Evolutionary conservation across 2,888 invertebrate genomes (phyloP).

Genomic region (Halictus quadricinctus): DNA sequence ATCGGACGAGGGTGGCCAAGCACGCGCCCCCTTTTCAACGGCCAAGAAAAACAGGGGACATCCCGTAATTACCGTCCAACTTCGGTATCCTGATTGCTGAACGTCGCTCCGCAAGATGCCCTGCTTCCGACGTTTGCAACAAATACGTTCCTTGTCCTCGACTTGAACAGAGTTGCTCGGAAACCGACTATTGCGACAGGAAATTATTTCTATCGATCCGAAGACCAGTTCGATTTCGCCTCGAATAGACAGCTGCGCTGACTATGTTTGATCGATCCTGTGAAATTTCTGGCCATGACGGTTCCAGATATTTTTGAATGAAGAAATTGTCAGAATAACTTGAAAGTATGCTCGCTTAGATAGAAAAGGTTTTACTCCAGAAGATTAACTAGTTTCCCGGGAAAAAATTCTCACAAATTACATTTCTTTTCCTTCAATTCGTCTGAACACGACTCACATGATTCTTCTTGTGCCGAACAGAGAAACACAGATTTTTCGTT

Average conservation of each 20-base stretch:
- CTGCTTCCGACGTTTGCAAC: background rate
- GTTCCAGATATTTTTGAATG: too few relatives aligned
- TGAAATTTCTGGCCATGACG: too few relatives aligned
- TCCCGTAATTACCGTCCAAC: conserved; percentile 66
- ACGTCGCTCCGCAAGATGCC: conserved; percentile 22
- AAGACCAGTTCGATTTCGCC: background rate
- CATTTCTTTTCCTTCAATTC: too few relatives aligned
- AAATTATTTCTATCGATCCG: background rate
- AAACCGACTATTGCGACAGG: background rate
- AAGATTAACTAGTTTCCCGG: background rate
- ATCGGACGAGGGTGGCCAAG: background rate
- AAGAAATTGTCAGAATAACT: too few relatives aligned
- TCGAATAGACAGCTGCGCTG: background rate
- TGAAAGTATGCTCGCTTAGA: too few relatives aligned
- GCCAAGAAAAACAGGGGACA: conserved; percentile 33
- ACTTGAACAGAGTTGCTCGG: background rate
- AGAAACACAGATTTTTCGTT: too few relatives aligned
- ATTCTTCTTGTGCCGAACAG: background rate
- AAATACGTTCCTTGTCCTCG: conserved; percentile 7
- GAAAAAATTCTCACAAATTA: too few relatives aligned
- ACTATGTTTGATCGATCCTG: too few relatives aligned
- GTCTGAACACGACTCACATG: too few relatives aligned
- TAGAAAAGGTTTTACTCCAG: too few relatives aligned
- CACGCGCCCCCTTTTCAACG: background rate
- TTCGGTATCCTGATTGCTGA: conserved; percentile 63